A percentile compares a stretch with the other conserved stretches of the same genome.
Evolutionary conservation across 2,888 invertebrate species (phyloP).

Genomic region (Cryptocheilus praepositus): DNA sequence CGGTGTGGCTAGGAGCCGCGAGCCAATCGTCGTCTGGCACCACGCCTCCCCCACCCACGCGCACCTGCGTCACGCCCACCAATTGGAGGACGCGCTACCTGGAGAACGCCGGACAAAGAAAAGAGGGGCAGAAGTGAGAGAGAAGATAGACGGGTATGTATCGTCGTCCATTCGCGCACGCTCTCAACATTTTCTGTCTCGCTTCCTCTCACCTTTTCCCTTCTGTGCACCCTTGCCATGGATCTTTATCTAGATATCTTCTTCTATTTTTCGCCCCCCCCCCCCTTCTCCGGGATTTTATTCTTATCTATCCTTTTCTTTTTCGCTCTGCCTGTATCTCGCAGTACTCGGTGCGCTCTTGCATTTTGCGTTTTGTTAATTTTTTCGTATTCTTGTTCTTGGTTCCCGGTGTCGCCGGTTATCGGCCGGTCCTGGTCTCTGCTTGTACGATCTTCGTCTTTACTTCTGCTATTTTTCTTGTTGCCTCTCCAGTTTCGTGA

Average conservation of each 20-base stretch:
- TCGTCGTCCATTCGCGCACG: no score
- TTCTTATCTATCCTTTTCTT: conserved; percentile 9
- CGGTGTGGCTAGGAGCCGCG: conserved; percentile 50
- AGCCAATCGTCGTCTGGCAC: conserved; percentile 64
- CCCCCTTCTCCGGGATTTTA: no score
- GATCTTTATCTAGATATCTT: no score
- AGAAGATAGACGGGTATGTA: conserved; percentile 1
- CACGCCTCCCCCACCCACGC: conserved; percentile 74
- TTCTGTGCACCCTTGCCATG: no score
- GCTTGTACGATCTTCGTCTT: no score
- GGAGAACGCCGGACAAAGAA: conserved; percentile 39
- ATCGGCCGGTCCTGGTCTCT: no score
- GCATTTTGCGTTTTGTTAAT: not conserved
- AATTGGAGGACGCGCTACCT: conserved; percentile 59
- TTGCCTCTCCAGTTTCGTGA: no score
- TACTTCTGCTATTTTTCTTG: no score
- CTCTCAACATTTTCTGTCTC: no score
- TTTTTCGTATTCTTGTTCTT: conserved; percentile 3
- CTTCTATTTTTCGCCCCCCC: no score
- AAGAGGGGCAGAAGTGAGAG: conserved; percentile 19
- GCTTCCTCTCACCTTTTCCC: no score
- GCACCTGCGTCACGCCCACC: conserved; percentile 73
- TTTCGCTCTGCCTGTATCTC: conserved; percentile 21
- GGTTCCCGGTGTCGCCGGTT: not conserved
- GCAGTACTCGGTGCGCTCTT: conserved; percentile 15